Percentiles rank a stretch among this genome's conserved stretches.
These are phyloP conservation scores for Sturnus vulgaris DNA, from an alignment of 2,113 vertebrate species.

Conservation along the genomic window DNA sequence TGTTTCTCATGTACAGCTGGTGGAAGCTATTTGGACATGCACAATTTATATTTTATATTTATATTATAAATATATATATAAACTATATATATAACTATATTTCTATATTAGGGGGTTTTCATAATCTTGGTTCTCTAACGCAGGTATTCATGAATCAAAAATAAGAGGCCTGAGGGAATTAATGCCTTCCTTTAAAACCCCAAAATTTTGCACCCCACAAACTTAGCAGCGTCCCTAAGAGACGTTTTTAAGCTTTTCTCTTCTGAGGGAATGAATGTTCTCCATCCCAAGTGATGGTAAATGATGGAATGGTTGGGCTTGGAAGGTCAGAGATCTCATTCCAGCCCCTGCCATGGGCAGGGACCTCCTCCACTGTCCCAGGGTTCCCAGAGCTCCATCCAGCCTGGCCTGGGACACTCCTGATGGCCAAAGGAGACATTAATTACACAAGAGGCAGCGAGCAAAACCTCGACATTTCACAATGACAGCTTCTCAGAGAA, in stretches of 20 bases:
- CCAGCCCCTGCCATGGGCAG: not conserved
- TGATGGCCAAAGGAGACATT: not conserved
- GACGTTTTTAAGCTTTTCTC: not conserved
- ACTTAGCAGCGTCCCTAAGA: not conserved
- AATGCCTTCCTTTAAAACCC: not conserved
- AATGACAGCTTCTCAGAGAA: not conserved
- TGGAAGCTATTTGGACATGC: slow-evolving; percentile 87
- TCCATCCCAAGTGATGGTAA: fast-evolving
- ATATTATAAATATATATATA: no score
- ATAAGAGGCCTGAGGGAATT: not conserved
- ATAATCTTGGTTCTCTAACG: slow-evolving; percentile 69
- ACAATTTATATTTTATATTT: slow-evolving; percentile 76
- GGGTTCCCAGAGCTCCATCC: not conserved
- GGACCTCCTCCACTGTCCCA: not conserved
- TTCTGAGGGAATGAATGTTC: not conserved
- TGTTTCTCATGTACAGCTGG: slow-evolving; percentile 79
- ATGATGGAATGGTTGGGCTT: not conserved
- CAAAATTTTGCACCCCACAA: not conserved
- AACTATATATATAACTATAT: no score
- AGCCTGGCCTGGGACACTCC: not conserved
- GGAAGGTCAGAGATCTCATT: not conserved
- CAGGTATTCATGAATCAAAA: not conserved
- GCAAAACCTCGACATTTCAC: not conserved
- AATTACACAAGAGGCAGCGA: not conserved
- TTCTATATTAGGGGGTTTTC: slow-evolving; percentile 78